Percentiles rank a stretch among this genome's conserved stretches.
Conservation (phyloP, 1,140 invertebrate species). For the Homalodisca vitripennis region DNA sequence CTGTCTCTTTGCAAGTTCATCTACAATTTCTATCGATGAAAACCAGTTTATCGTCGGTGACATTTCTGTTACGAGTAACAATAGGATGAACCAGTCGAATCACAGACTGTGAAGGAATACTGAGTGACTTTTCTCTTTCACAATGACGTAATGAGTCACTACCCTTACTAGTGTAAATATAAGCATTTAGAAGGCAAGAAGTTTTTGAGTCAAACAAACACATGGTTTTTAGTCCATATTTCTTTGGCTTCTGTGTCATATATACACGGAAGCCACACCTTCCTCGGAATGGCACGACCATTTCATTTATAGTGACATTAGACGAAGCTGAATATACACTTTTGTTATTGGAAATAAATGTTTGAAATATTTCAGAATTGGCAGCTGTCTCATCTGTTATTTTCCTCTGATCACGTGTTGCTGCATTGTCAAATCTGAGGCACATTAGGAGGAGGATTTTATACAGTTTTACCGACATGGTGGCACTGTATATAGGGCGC, state of each 20-base stretch:
- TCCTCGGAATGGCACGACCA: not conserved
- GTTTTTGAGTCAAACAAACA: constrained; percentile 5
- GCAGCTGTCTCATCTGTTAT: not conserved
- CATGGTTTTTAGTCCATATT: not conserved
- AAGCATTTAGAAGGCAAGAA: constrained; percentile 13
- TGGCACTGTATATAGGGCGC: not conserved
- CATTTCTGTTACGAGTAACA: too few species aligned
- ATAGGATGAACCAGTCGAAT: too few species aligned
- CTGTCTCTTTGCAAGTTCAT: too few species aligned
- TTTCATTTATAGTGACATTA: not conserved
- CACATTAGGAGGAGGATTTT: not conserved
- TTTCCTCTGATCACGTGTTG: not conserved
- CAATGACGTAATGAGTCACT: too few species aligned
- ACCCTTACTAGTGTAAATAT: constrained; percentile 13
- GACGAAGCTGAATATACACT: not conserved
- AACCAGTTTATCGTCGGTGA: too few species aligned
- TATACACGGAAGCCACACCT: not conserved
- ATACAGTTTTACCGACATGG: not conserved
- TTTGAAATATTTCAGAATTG: not conserved
- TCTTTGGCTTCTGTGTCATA: not conserved
- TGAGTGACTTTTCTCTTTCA: too few species aligned
- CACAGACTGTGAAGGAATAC: too few species aligned
- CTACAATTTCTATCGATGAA: too few species aligned
- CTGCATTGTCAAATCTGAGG: not conserved
- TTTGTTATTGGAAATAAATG: not conserved